Percentiles rank a stretch among this genome's conserved stretches.
Conservation (phyloP, 2,113 vertebrate species). For the Cygnus buccinator region DNA sequence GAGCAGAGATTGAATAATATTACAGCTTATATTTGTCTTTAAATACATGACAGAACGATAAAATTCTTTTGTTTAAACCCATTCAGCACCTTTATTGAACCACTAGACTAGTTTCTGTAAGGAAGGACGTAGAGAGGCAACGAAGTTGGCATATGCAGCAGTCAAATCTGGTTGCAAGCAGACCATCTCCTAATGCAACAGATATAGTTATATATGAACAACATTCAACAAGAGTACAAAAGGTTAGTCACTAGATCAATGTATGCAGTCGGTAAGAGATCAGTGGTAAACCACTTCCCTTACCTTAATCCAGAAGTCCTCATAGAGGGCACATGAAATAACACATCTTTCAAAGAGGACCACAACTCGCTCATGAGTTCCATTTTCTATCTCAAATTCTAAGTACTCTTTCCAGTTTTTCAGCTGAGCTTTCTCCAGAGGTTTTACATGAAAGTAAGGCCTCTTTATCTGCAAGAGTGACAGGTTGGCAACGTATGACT, state of each 20-base stretch:
- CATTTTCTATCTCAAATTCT: conserved; percentile 99
- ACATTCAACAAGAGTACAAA: conserved; percentile 98
- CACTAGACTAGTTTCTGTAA: conserved; percentile 99
- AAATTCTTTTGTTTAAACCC: conserved; percentile 99
- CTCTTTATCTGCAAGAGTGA: conserved; percentile 90
- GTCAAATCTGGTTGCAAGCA: conserved; percentile 99
- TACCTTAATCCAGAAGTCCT: conserved; percentile 99
- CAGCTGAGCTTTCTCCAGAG: conserved; percentile 96
- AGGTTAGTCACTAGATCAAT: conserved; percentile 94
- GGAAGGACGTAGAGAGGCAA: conserved; percentile 99
- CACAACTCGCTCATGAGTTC: conserved; percentile 94
- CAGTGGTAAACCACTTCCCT: conserved; percentile 64
- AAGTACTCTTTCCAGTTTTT: conserved; percentile 99
- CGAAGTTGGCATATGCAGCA: conserved; percentile 99
- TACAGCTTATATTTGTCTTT: conserved; percentile 78
- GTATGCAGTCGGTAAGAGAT: conserved; percentile 78
- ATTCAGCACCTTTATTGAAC: conserved; percentile 99
- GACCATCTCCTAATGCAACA: conserved; percentile 99
- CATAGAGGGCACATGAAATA: conserved; percentile 98
- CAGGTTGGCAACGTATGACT: not conserved
- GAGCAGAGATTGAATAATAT: conserved; percentile 72
- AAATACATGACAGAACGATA: conserved; percentile 97
- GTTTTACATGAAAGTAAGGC: conserved; percentile 98
- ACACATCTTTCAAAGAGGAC: conserved; percentile 99
- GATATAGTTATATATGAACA: conserved; percentile 99